Conservation (phyloP, 2,113 vertebrate genomes). For the Chelonoidis abingdonii region DNA sequence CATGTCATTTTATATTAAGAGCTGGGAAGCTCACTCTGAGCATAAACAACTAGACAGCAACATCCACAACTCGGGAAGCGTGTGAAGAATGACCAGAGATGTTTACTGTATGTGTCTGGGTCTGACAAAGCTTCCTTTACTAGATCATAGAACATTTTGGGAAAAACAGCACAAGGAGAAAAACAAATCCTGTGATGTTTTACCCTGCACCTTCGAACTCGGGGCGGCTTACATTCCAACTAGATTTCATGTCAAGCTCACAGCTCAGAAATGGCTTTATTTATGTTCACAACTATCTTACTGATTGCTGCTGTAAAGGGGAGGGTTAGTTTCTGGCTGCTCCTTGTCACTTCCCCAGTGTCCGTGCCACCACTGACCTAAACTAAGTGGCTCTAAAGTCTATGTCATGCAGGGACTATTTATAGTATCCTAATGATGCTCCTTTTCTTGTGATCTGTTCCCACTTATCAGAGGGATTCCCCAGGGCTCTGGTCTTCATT, state of each 20-base stretch:
- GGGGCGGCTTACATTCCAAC: not conserved
- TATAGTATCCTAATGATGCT: not conserved
- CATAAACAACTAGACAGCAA: not conserved
- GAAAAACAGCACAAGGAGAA: not conserved
- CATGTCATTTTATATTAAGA: not conserved
- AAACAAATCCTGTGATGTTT: not conserved
- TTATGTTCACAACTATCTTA: not conserved
- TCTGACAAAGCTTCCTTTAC: accelerated
- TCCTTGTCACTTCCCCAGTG: not conserved
- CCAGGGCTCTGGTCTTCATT: not conserved
- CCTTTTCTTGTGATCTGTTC: accelerated
- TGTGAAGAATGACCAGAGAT: not conserved
- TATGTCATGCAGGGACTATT: not conserved
- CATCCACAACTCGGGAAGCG: not conserved
- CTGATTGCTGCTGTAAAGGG: not conserved
- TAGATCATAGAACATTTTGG: not conserved
- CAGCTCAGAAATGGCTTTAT: not conserved
- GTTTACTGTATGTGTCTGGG: not conserved
- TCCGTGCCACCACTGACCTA: not conserved
- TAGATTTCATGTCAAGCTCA: not conserved
- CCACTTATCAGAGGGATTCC: not conserved
- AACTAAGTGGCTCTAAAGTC: not conserved
- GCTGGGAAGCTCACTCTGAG: not conserved
- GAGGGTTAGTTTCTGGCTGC: not conserved
- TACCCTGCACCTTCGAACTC: not conserved